These are phyloP conservation scores for Ormyrus labotus DNA, from an alignment of 2,888 invertebrate genomes.

Conservation along the genomic window DNA sequence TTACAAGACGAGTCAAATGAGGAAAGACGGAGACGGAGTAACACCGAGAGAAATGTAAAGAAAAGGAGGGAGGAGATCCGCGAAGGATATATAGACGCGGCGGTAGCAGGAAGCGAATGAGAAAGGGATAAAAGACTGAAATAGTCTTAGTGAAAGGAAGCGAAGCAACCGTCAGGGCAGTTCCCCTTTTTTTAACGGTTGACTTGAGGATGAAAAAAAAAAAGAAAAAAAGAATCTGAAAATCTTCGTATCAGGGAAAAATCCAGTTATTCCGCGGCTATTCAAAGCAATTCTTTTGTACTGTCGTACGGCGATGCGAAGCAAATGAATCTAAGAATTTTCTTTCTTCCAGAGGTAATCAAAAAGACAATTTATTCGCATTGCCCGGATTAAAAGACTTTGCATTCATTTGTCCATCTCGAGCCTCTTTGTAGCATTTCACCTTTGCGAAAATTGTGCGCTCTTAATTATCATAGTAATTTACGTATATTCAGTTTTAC, in stretches of 20 bases:
- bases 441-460: too few relatives aligned
- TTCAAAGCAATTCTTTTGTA: constrained; percentile 74
- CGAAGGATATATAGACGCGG: background rate
- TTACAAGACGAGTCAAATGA: constrained; percentile 15
- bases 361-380: too few relatives aligned
- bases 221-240: background rate
- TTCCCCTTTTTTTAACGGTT: constrained; percentile 17
- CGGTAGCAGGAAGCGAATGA: constrained; percentile 1
- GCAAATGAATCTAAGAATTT: too few relatives aligned
- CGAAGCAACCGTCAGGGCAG: constrained; percentile 4
- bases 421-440: too few relatives aligned
- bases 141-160: constrained; percentile 26
- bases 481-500: too few relatives aligned
- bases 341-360: too few relatives aligned
- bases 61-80: background rate
- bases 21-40: constrained; percentile 7
- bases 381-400: too few relatives aligned
- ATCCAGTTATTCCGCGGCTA: constrained; percentile 25
- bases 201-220: constrained; percentile 16
- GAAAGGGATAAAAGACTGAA: constrained; percentile 32
- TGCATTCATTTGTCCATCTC: too few relatives aligned
- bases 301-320: constrained; percentile 73
- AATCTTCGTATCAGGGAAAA: constrained; percentile 11
- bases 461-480: too few relatives aligned
- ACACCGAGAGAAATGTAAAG: constrained; percentile 9